phyloP scores from a whole-genome alignment of 2,113 vertebrate genomes.

The Coryphaenoides rupestris region DNA sequence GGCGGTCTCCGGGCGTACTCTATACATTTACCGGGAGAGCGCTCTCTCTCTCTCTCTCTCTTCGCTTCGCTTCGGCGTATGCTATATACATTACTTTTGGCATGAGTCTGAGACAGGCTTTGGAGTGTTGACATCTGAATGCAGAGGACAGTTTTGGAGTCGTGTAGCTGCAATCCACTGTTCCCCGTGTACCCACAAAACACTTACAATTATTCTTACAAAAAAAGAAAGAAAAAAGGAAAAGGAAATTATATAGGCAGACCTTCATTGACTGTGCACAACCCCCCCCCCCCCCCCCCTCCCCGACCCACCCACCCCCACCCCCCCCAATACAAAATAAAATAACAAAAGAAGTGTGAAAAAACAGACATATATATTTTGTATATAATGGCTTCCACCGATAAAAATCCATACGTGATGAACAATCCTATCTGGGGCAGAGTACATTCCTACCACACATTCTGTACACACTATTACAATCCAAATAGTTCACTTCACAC shows the following conservation, averaged over 20 bases:
- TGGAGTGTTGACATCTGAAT: conserved; percentile 72
- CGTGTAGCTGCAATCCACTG: conserved; percentile 67
- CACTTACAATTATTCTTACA: not conserved
- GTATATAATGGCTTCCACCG: conserved; percentile 73
- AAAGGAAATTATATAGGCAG: not conserved
- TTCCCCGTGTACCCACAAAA: conserved; percentile 46
- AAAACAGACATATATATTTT: conserved; percentile 46
- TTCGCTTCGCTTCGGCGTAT: not conserved
- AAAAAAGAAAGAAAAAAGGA: too few species aligned
- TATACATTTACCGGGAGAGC: too few species aligned
- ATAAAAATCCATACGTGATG: conserved; percentile 75
- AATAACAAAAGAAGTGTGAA: conserved; percentile 10
- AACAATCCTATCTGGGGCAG: conserved; percentile 75
- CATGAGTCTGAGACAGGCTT: conserved; percentile 70
- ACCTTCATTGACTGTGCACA: not conserved
- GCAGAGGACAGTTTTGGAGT: conserved; percentile 55
- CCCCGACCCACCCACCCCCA: too few species aligned
- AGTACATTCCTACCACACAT: conserved; percentile 83
- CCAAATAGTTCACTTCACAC: conserved; percentile 91
- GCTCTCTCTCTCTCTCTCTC: too few species aligned
- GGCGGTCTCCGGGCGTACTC: not conserved
- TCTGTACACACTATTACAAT: conserved; percentile 95
- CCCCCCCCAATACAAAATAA: not conserved
- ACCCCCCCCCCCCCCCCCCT: too few species aligned
- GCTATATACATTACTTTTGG: conserved; percentile 69